These are phyloP conservation scores for Sciurus carolinensis DNA, from an alignment of 2,797 vertebrate species.

Conservation along the genomic window DNA sequence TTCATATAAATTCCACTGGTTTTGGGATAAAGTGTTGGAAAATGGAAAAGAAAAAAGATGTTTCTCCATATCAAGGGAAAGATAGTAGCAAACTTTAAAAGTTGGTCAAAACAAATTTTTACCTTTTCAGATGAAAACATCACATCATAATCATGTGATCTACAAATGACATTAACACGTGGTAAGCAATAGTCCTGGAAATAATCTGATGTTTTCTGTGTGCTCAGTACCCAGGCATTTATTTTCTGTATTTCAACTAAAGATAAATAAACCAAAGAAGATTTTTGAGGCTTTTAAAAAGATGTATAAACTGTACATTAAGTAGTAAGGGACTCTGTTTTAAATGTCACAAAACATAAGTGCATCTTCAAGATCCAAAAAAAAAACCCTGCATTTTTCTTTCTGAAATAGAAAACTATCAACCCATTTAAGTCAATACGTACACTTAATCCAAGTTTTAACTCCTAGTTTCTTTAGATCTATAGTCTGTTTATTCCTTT, in stretches of 20 bases:
- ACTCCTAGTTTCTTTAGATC: neutral
- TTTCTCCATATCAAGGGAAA: neutral
- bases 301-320: neutral
- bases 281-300: neutral
- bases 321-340: neutral
- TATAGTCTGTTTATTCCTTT: slow-evolving; percentile 51
- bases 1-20: neutral
- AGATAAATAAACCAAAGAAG: neutral
- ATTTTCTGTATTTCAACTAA: neutral
- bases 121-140: neutral
- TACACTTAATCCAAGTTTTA: slow-evolving; percentile 36
- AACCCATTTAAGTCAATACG: neutral
- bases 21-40: neutral
- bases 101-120: neutral
- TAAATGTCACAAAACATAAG: neutral
- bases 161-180: neutral
- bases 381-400: neutral
- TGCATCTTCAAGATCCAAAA: neutral
- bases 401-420: slow-evolving; percentile 34
- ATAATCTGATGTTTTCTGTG: neutral
- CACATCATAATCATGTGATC: neutral
- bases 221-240: neutral
- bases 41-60: neutral
- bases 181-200: neutral
- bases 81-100: neutral